Evolutionary conservation across 2,888 invertebrate genomes (phyloP).

Genomic region (Acleris emargana): DNA sequence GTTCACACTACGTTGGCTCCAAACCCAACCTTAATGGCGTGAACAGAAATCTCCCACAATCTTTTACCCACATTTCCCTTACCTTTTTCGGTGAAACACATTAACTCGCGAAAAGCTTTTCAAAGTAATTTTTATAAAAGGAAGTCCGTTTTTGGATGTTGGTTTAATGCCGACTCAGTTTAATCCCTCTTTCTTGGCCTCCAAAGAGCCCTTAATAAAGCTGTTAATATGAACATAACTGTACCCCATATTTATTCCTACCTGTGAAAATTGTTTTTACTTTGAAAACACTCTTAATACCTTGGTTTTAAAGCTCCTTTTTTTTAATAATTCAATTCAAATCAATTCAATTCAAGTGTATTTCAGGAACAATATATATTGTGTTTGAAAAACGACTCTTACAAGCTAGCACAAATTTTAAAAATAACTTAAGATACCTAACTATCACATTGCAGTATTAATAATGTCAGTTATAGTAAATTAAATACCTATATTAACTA

Average conservation of each 20-base stretch:
- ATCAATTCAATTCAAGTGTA: no score
- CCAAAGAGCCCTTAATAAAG: conserved; percentile 11
- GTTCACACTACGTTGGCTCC: conserved; percentile 4
- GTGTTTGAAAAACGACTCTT: no score
- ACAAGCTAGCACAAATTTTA: no score
- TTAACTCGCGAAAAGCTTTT: background rate
- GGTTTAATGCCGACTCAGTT: conserved; percentile 1
- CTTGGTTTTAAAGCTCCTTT: background rate
- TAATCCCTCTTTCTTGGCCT: conserved; percentile 14
- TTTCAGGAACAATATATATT: no score
- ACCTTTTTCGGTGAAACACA: conserved; percentile 2
- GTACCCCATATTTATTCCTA: conserved; percentile 1
- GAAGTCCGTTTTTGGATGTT: background rate
- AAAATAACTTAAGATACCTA: no score
- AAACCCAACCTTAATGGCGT: background rate
- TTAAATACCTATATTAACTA: no score
- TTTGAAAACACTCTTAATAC: background rate
- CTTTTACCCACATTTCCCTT: background rate
- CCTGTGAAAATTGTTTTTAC: background rate
- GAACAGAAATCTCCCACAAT: background rate
- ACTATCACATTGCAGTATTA: no score
- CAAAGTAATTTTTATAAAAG: conserved; percentile 8
- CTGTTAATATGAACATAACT: conserved; percentile 17
- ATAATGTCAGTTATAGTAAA: no score
- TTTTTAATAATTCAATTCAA: no score